Evolutionary conservation across 1,140 invertebrate genomes (phyloP).

Genomic region (Druon quercuslanigerum): DNA sequence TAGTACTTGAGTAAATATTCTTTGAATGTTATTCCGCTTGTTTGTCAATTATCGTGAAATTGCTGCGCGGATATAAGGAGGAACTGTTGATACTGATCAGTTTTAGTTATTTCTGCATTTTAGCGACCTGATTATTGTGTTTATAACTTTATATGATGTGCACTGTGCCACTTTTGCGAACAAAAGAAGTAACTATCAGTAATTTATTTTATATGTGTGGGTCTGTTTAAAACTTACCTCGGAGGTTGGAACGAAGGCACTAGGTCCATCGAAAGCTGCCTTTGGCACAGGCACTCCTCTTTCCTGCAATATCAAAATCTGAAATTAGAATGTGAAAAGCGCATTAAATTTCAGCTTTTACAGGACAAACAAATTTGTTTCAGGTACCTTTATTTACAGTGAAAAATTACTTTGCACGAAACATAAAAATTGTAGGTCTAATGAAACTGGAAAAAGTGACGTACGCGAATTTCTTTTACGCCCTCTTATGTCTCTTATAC

Average conservation of each 20-base stretch:
- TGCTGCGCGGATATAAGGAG: slow-evolving; percentile 32
- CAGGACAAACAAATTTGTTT: too few species aligned
- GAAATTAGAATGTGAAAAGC: too few species aligned
- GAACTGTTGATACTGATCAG: slow-evolving; percentile 51
- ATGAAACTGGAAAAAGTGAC: too few species aligned
- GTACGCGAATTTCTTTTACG: too few species aligned
- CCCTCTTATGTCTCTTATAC: too few species aligned
- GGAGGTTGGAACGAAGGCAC: slow-evolving; percentile 76
- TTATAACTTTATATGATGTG: slow-evolving; percentile 36
- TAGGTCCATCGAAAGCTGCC: slow-evolving; percentile 76
- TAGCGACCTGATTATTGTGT: slow-evolving; percentile 52
- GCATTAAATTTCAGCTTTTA: too few species aligned
- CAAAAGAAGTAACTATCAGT: slow-evolving; percentile 36
- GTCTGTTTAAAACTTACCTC: slow-evolving; percentile 74
- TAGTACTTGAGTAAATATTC: not conserved
- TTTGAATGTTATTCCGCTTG: not conserved
- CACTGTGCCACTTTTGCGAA: slow-evolving; percentile 45
- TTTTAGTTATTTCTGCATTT: slow-evolving; percentile 51
- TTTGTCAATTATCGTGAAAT: slow-evolving; percentile 21
- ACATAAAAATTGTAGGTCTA: too few species aligned
- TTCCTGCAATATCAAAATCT: slow-evolving; percentile 64
- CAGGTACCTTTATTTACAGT: too few species aligned
- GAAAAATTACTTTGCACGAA: too few species aligned
- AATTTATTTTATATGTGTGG: too few species aligned
- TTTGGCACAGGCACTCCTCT: slow-evolving; percentile 77